Evolutionary conservation across 2,888 invertebrate species (phyloP), one percentile per base, ranked within the genome.

Genomic region (Brachypterus glaber): DNA sequence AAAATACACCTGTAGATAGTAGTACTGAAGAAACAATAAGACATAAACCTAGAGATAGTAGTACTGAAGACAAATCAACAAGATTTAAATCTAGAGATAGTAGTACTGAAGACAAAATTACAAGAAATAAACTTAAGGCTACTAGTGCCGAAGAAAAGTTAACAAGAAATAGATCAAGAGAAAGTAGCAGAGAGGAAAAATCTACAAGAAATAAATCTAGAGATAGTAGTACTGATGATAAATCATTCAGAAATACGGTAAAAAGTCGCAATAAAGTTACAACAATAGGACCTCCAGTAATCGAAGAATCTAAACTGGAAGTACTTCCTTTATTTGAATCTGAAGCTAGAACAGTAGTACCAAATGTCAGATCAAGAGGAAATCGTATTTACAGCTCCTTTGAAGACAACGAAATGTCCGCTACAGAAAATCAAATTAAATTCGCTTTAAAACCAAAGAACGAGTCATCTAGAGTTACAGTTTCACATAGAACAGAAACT

Each of bases 301-400:
- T 62, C 21, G 61, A 63, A 30, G 62, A 63, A 46, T 48, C 53
- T 21, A 62, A 64, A 47, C 39, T 64, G 16, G 64, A 64, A 53
- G 63, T 64, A 1, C 47, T 63, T 11, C 64, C 64, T 3, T 50
- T 64, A 32, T 63, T 64, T 40, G 64, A 62, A 51, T 50, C 49
- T 13, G 64, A 64, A 43, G 44, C 54, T 2, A 63, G 59, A 51
- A 52, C 59, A 3, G 54, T 61, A 17, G 24, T 31, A 5, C 46
- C 52, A 5, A 25, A 33, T 7, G 25, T 32, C 7, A 37, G 30
- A 16, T 24, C 36, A 26, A 43, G 45, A 45, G 37, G 44, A 5
- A 21, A 7, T 35, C 30, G 7, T 15, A n/a, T n/a, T n/a, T n/a
- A n/a, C n/a, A 7, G 5, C 9, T 39, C 35, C n/a, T 27, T 30